These are phyloP conservation scores for Eremobia ochroleuca DNA, from an alignment of 2,888 invertebrate genomes.

Conservation along the genomic window DNA sequence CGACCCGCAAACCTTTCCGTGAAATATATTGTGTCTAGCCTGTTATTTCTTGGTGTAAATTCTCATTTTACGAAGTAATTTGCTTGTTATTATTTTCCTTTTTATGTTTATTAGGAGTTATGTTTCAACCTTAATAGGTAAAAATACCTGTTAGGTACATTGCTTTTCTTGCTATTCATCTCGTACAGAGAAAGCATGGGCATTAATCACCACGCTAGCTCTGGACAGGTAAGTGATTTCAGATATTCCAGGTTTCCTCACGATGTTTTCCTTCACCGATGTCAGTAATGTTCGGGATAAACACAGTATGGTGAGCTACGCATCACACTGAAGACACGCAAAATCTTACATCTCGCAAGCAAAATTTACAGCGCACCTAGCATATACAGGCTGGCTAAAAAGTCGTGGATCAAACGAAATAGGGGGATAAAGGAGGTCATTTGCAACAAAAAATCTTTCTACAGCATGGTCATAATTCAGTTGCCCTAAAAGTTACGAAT, in stretches of 20 bases:
- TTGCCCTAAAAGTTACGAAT: too few species aligned
- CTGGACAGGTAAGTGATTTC: neutral
- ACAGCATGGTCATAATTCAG: too few species aligned
- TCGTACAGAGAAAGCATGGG: neutral
- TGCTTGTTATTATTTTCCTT: conserved; percentile 41
- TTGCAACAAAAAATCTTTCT: too few species aligned
- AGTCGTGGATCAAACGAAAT: too few species aligned
- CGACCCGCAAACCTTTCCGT: neutral
- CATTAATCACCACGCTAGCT: neutral
- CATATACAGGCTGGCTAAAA: too few species aligned
- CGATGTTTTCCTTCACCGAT: neutral
- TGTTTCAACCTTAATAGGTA: conserved; percentile 11
- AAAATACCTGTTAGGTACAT: neutral
- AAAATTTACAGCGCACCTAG: neutral
- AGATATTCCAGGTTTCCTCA: neutral
- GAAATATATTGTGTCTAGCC: conserved; percentile 17
- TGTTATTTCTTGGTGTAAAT: conserved; percentile 27
- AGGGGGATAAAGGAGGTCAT: too few species aligned
- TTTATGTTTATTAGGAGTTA: conserved; percentile 29
- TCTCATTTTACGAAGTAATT: conserved; percentile 36
- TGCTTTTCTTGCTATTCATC: neutral
- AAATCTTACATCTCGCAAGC: neutral
- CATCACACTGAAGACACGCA: neutral
- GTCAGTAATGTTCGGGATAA: neutral
- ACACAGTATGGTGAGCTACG: neutral